These are phyloP conservation scores for Quadriops clusia DNA, from an alignment of 2,888 invertebrate species.

Conservation along the genomic window DNA sequence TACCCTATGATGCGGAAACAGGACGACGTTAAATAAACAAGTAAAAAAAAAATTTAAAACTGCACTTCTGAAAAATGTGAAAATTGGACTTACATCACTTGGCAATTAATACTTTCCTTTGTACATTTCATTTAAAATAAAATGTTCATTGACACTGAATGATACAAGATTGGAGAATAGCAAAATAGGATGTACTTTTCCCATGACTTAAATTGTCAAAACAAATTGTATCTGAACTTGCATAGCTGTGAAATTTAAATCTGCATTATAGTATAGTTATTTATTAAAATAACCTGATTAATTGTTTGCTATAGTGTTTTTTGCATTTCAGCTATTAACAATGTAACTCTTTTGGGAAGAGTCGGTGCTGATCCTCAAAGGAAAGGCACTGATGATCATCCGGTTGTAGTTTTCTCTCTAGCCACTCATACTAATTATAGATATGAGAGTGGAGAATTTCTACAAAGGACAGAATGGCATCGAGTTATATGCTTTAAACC, in stretches of 20 bases:
- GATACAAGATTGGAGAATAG: no score
- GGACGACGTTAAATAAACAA: no score
- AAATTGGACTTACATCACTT: no score
- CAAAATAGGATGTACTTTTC: no score
- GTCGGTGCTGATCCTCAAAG: conserved; percentile 83
- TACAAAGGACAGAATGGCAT: conserved; percentile 89
- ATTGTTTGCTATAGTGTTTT: conserved; percentile 2
- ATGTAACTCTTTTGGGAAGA: conserved; percentile 73
- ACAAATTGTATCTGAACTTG: no score
- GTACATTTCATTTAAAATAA: no score
- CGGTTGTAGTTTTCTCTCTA: conserved; percentile 77
- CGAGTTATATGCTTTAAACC: conserved; percentile 79
- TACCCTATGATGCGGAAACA: no score
- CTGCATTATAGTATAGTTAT: not conserved
- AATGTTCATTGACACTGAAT: no score
- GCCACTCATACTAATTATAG: conserved; percentile 83
- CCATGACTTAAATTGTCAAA: no score
- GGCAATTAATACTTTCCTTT: no score
- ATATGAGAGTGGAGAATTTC: conserved; percentile 64
- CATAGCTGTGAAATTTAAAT: conserved; percentile 1
- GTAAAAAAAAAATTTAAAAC: no score
- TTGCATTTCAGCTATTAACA: conserved; percentile 58
- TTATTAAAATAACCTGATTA: conserved; percentile 2
- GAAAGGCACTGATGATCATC: conserved; percentile 69
- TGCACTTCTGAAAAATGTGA: no score